phyloP scores from a whole-genome alignment of 2,888 invertebrate species.

The Lingula anatina region DNA sequence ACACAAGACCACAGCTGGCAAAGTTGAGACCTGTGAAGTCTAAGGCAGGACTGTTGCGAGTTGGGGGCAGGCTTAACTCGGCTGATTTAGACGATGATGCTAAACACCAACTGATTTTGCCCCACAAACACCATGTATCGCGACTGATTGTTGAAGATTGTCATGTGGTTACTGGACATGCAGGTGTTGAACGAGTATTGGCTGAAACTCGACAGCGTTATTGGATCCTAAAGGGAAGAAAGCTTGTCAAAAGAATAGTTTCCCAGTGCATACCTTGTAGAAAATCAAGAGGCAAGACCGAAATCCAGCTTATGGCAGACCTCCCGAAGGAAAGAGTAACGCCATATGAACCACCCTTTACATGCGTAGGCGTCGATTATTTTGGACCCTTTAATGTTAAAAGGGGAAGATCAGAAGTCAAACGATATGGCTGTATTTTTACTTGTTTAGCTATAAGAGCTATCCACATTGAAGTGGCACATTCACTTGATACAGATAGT shows the following conservation, averaged over 20 bases:
- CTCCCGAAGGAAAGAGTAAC: conserved; percentile 7
- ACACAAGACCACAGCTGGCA: too few species aligned
- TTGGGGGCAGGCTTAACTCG: conserved; percentile 1
- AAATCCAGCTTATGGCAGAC: conserved; percentile 10
- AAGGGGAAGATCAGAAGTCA: conserved; percentile 5
- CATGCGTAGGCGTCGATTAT: conserved; percentile 7
- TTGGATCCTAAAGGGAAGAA: conserved; percentile 4
- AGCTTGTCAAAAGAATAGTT: not conserved
- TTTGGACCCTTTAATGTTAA: conserved; percentile 11
- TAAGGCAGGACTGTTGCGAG: conserved; percentile 1
- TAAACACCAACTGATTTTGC: conserved; percentile 4
- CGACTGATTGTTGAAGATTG: not conserved
- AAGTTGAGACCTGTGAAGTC: too few species aligned
- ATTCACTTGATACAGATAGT: conserved; percentile 6
- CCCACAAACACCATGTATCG: conserved; percentile 1
- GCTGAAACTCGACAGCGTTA: conserved; percentile 1
- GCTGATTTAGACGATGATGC: not conserved
- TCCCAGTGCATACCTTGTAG: conserved; percentile 6
- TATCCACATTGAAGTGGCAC: conserved; percentile 10
- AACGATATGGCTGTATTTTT: conserved; percentile 14
- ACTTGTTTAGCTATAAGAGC: conserved; percentile 10
- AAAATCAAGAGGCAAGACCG: conserved; percentile 1
- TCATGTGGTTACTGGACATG: too few species aligned
- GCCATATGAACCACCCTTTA: conserved; percentile 7
- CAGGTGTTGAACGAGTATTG: conserved; percentile 1